Evolutionary conservation across 2,888 invertebrate genomes (phyloP).

Genomic region (Auanema freiburgensis): DNA sequence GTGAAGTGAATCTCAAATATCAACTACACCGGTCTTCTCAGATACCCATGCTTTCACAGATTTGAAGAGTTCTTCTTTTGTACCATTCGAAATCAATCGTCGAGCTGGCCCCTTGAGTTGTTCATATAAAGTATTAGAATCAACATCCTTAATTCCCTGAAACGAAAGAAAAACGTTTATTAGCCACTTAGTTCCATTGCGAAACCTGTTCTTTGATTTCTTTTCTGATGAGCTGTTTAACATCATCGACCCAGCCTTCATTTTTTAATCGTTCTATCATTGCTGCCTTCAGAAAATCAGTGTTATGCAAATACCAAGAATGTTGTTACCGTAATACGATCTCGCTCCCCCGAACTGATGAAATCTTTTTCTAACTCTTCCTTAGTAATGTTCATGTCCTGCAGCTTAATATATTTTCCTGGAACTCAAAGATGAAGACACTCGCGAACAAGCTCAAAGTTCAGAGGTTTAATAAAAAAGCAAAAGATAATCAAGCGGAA

Average conservation of each 20-base stretch:
- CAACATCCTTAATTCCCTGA: constrained; percentile 8
- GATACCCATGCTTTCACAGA: constrained; percentile 6
- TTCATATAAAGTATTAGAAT: constrained; percentile 4
- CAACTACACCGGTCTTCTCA: not conserved
- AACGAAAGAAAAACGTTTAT: not conserved
- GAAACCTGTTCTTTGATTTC: constrained; percentile 8
- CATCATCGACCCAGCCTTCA: constrained; percentile 10
- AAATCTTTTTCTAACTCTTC: constrained; percentile 4
- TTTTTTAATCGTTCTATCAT: not conserved
- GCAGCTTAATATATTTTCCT: too few relatives aligned
- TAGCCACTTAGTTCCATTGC: not conserved
- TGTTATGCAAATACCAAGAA: too few relatives aligned
- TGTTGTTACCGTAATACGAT: constrained; percentile 7
- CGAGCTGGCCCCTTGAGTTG: constrained; percentile 6
- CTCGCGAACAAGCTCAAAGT: too few relatives aligned
- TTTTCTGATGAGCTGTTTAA: constrained; percentile 5
- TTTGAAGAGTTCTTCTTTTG: constrained; percentile 9
- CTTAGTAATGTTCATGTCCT: constrained; percentile 2
- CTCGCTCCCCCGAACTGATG: constrained; percentile 6
- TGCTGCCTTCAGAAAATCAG: constrained; percentile 6
- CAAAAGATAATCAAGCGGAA: too few relatives aligned
- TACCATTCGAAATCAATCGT: not conserved
- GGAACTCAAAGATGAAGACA: too few relatives aligned
- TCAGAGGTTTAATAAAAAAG: too few relatives aligned
- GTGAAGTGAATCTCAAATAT: too few relatives aligned